Conservation (phyloP, 2,113 vertebrate species). For the Rhodinocichla rosea region DNA sequence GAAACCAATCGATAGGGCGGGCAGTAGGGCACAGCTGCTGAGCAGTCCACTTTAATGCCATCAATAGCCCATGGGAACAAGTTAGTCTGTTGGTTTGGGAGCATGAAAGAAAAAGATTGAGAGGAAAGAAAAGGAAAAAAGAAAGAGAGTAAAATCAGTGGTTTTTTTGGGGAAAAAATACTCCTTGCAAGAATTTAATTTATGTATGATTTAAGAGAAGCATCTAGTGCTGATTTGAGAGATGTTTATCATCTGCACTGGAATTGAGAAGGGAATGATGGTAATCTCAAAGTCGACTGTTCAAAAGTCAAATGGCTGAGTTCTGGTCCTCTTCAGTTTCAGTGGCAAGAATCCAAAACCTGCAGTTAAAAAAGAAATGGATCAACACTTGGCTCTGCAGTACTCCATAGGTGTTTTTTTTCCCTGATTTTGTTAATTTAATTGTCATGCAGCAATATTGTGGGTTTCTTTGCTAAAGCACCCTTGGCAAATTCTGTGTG, state of each 20-base stretch:
- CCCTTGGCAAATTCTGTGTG: not conserved
- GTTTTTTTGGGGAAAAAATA: not conserved
- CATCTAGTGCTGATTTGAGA: not conserved
- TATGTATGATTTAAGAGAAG: not conserved
- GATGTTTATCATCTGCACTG: not conserved
- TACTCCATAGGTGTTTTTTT: not conserved
- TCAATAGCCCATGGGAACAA: conserved; percentile 26
- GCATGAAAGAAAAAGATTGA: not conserved
- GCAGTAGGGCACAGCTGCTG: conserved; percentile 39
- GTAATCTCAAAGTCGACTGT: not conserved
- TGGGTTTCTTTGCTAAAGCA: not conserved
- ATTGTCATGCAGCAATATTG: not conserved
- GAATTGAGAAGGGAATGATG: not conserved
- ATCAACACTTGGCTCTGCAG: not conserved
- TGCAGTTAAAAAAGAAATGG: not conserved
- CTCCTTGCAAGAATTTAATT: not conserved
- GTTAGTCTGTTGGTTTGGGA: not conserved
- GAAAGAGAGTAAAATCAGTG: not conserved
- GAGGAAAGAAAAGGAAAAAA: not conserved
- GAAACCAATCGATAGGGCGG: conserved; percentile 3
- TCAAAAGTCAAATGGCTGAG: not conserved
- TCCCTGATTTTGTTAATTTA: not conserved
- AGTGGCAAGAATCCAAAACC: not conserved
- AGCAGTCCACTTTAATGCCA: conserved; percentile 20
- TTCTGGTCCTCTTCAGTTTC: not conserved